Base-by-base conservation (phyloP, 2,888 invertebrate genomes). In the Drosophila seclusa region DNA sequence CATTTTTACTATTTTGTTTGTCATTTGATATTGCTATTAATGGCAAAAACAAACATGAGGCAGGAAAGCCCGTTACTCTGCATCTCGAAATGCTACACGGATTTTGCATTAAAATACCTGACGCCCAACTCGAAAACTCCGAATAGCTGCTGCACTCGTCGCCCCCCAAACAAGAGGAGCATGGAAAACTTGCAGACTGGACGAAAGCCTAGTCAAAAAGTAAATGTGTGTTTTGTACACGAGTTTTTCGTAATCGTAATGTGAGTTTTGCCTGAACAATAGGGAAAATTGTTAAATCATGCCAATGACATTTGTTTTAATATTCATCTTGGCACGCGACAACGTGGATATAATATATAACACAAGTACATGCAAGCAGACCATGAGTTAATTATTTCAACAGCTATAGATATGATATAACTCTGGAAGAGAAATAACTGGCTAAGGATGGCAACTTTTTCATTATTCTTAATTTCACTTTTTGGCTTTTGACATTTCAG, bases 11-110 rank as follows among this genome's bases (percentile, higher is more conserved):
- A 70, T 75, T 78, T 81, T 83, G 87, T 77, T 84, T 87, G 72
- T 76, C 80, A 71, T 73, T 84, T 84, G 78, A 87, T 78, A 81
- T 89, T 89, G 82, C 84, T 78, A 82, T 81, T 84, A 87, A 87
- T 76, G 76, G 79, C 71, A 76, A 84, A 87, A 83, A 83, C 80
- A 83, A 82, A 61, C 64, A 55, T 24, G 70, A 70, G 80, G 62
- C 55, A 58, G 16, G 49, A 18, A 42, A 58, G 40, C 11, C 21
- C 32, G n/a, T 21, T 45, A n/a, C 38, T 52, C 34, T 10, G 8
- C 64, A 38, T 52, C 65, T 54, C 52, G 34, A 68, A 55, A 64
- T 59, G 42, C 59, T 66, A 84, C 89, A 87, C 82, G 85, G 60
- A 65, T 84, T 89, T 79, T 79, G 76, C 84, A 84, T 89, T 84